Evolutionary conservation across 2,797 vertebrate species (phyloP).

Genomic region (Eleutherodactylus coqui): DNA sequence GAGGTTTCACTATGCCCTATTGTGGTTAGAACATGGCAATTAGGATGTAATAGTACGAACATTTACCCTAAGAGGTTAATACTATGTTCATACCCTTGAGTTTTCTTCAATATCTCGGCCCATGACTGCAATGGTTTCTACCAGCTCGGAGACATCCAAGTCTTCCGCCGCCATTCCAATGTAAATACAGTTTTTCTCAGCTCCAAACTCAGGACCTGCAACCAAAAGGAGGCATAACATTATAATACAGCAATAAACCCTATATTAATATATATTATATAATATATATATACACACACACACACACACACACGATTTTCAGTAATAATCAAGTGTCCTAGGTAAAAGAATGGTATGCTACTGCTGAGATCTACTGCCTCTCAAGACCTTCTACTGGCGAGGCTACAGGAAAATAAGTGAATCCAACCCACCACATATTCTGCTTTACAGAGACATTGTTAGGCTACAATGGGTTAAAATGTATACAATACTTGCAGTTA

Average conservation of each 20-base stretch:
- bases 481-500: not conserved
- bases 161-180: constrained; percentile 91
- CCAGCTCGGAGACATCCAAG: constrained; percentile 84
- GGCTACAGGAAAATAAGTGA: not conserved
- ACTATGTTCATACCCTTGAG: constrained; percentile 80
- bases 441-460: not conserved
- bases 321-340: not conserved
- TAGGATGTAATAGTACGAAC: no score
- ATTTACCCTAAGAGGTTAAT: no score
- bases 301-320: not conserved
- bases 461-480: not conserved
- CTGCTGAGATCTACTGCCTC: not conserved
- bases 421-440: not conserved
- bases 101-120: constrained; percentile 95
- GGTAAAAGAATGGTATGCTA: not conserved
- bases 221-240: not conserved
- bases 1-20: no score
- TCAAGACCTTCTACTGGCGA: not conserved
- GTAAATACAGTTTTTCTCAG: constrained; percentile 86
- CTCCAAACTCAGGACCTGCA: constrained; percentile 87
- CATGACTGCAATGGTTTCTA: constrained; percentile 84
- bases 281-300: no score
- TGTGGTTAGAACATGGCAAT: no score
- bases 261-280: no score
- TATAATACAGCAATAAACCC: not conserved